Evolutionary conservation across 2,888 invertebrate genomes (phyloP), one percentile per base, ranked within the genome.

Genomic region (Bedellia somnulentella): DNA sequence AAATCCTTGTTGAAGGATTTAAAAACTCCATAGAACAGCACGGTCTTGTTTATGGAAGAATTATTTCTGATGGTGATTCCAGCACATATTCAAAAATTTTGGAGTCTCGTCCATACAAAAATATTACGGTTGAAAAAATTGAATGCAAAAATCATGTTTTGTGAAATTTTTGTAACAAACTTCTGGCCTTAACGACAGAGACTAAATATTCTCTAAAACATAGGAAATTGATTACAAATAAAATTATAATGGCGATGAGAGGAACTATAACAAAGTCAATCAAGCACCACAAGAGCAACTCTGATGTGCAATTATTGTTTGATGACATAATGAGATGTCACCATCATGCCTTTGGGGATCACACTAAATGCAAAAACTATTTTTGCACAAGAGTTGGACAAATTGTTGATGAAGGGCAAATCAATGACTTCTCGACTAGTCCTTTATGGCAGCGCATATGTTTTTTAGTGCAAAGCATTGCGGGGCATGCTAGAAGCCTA

Each of bases 71-170:
- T 13, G 36, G 36, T 5, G 36, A 36, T 27, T 26, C 36, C 13
- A 31, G 24, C 5, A 38, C 36, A 5, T 37, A 40, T 13, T 3
- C 18, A n/a, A 39, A 39, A 31, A 35, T 41, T 9, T 14, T 40
- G 16, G 15, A 32, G 24, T 12, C 23, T 6, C 27, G 24, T 1
- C 41, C 41, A 2, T 42, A 44, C 24, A 9, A 8, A 8, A 26
- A 34, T 11, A 2, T 24, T 3, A 41, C 37, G 1, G 40, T 42
- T 2, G 33, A 34, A 27, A 42, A 42, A 38, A 36, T 44, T n/a
- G 38, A 41, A 27, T 42, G 41, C 29, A 13, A 35, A 8, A 42
- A 44, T 24, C 42, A 44, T 24, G n/a, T 43, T 0, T 21, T 41
- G 5, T 14, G 39, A 0, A 40, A 37, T 24, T 8, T 38, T 5